A percentile compares a stretch with the other conserved stretches of the same genome.
Conservation (phyloP, 2,113 vertebrate species). For the Procavia capensis region DNA sequence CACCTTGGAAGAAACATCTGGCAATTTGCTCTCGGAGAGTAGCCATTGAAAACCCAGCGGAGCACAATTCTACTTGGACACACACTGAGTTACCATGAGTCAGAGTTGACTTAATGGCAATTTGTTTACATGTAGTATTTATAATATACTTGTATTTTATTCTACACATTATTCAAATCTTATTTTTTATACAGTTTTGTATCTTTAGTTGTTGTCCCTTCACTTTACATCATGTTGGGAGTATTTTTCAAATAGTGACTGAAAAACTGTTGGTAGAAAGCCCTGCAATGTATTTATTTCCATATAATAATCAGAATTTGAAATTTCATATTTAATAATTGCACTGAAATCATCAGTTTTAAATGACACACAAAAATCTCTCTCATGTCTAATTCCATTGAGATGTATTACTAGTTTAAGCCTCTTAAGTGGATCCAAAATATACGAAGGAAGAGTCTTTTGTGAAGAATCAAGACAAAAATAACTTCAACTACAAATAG, state of each 20-base stretch:
- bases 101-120: too few species aligned
- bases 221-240: not conserved
- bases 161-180: not conserved
- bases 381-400: not conserved
- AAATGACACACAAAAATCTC: not conserved
- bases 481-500: slow-evolving; percentile 35
- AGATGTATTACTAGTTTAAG: not conserved
- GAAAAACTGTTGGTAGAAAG: not conserved
- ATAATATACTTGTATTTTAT: not conserved
- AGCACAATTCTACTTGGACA: too few species aligned
- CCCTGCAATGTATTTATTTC: not conserved
- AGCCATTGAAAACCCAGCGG: too few species aligned
- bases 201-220: not conserved
- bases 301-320: not conserved
- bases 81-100: too few species aligned
- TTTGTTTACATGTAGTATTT: not conserved
- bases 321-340: slow-evolving; percentile 41
- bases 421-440: not conserved
- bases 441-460: not conserved
- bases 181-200: not conserved
- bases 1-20: too few species aligned
- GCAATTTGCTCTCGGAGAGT: too few species aligned
- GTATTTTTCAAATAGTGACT: not conserved
- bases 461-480: not conserved
- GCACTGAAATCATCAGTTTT: slow-evolving; percentile 48